phyloP scores from a whole-genome alignment of 2,113 vertebrate species.

The Nematolebias whitei region DNA sequence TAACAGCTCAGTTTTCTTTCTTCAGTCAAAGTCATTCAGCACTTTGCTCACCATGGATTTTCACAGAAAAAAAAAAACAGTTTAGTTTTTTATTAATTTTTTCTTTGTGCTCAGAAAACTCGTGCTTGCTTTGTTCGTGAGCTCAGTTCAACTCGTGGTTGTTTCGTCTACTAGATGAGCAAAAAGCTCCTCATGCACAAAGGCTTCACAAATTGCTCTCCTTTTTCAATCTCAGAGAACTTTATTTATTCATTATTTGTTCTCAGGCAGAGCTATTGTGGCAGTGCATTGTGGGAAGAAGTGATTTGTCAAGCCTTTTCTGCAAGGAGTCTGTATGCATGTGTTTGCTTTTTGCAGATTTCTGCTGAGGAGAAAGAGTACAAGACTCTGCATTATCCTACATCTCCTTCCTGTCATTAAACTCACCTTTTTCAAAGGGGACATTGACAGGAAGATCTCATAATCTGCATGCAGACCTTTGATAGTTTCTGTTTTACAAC shows the following conservation, averaged over 20 bases:
- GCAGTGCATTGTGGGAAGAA: conserved; percentile 50
- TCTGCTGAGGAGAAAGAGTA: conserved; percentile 28
- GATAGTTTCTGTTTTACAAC: conserved; percentile 13
- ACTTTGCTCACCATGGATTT: too few relatives aligned
- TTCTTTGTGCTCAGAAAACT: conserved; percentile 6
- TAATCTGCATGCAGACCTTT: background rate
- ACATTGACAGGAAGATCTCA: background rate
- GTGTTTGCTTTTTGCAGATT: conserved; percentile 42
- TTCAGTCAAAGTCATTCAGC: too few relatives aligned
- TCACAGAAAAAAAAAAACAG: background rate
- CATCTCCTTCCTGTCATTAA: background rate
- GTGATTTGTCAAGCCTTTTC: conserved; percentile 60
- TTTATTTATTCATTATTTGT: conserved; percentile 77
- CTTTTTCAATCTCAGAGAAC: conserved; percentile 56
- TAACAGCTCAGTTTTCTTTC: background rate
- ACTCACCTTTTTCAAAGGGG: background rate
- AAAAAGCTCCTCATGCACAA: conserved; percentile 10
- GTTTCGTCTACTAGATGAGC: conserved; percentile 28
- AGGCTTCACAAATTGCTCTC: conserved; percentile 46
- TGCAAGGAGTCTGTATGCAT: conserved; percentile 8
- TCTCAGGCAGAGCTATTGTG: conserved; percentile 50
- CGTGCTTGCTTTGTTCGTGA: conserved; percentile 15
- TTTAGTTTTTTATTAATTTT: background rate
- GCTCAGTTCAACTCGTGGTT: background rate
- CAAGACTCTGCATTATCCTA: conserved; percentile 7